phyloP scores from a whole-genome alignment of 2,797 vertebrate genomes.

The Molothrus ater region DNA sequence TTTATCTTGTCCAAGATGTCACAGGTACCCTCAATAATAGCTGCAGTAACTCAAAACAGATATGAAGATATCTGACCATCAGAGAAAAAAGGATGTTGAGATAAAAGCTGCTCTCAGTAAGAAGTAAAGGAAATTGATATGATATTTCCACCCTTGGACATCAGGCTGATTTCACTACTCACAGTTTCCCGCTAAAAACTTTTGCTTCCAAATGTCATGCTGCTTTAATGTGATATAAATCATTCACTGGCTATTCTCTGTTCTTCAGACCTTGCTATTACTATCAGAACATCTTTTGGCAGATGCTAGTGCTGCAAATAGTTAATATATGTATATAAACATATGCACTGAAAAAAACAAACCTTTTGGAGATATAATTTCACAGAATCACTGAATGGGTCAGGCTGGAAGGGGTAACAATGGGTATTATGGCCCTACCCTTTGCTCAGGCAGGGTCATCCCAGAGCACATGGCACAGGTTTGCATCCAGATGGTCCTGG shows the following conservation, averaged over 20 bases:
- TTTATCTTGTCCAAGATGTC: not conserved
- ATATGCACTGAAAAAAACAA: not conserved
- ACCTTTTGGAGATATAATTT: not conserved
- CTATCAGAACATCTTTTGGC: not conserved
- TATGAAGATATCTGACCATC: not conserved
- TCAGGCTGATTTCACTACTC: not conserved
- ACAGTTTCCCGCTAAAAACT: not conserved
- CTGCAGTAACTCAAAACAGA: slow-evolving; percentile 22
- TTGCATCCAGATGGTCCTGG: not conserved
- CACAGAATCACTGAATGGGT: not conserved
- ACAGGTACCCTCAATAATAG: not conserved
- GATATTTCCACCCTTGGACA: not conserved
- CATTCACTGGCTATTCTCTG: not conserved
- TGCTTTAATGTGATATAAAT: not conserved
- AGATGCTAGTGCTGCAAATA: not conserved
- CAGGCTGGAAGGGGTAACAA: not conserved
- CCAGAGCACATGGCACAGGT: not conserved
- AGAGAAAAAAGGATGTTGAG: not conserved
- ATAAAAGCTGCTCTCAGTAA: not conserved
- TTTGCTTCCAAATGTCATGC: not conserved
- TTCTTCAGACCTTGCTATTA: not conserved
- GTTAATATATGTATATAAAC: not conserved
- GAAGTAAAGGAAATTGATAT: not conserved
- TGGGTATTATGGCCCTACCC: not conserved
- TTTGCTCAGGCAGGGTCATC: not conserved